Conservation (phyloP, 2,113 vertebrate species). For the Otolemur garnettii region DNA sequence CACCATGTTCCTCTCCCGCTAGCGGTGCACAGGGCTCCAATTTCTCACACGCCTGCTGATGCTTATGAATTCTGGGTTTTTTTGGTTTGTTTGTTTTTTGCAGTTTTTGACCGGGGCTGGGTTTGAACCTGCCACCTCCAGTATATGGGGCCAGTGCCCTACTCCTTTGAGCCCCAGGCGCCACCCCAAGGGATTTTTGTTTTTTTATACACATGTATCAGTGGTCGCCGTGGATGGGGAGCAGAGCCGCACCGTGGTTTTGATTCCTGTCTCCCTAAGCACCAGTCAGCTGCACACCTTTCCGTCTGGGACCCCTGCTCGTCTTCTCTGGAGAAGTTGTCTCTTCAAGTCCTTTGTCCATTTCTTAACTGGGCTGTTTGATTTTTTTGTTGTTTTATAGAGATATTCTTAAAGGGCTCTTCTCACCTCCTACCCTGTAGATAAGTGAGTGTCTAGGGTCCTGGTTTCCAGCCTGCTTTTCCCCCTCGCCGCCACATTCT, state of each 20-base stretch:
- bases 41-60: no score
- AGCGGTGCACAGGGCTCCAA: accelerated
- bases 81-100: neutral
- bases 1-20: accelerated
- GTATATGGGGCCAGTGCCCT: no score
- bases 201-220: neutral
- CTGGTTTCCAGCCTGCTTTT: accelerated
- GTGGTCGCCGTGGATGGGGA: accelerated
- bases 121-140: no score
- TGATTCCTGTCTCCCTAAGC: accelerated
- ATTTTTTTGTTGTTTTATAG: neutral
- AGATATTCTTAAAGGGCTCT: neutral
- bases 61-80: accelerated
- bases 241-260: neutral
- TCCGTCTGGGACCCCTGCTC: accelerated
- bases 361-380: neutral
- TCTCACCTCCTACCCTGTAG: neutral
- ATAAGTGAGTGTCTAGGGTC: accelerated
- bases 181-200: neutral
- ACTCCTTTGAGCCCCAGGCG: no score
- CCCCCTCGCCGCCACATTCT: accelerated
- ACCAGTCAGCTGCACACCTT: accelerated
- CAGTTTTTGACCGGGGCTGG: no score
- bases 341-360: accelerated
- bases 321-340: neutral